A percentile compares a stretch with the other conserved stretches of the same genome.
phyloP scores from a whole-genome alignment of 2,113 vertebrate species.

The Gallinago media region DNA sequence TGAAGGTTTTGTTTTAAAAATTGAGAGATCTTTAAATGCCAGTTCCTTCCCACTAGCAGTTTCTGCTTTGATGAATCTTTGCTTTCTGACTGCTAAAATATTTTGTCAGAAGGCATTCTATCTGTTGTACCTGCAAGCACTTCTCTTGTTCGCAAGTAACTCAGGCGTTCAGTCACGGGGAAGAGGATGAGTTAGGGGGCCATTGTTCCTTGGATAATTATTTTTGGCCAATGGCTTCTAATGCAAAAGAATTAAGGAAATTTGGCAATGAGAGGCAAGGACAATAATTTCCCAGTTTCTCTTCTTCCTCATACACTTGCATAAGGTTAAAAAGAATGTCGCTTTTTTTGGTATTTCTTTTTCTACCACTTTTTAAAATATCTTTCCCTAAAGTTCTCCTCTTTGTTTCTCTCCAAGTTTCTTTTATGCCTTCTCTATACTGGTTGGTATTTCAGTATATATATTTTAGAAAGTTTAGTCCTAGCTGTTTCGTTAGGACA shows the following conservation, averaged over 20 bases:
- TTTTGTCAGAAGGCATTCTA: neutral
- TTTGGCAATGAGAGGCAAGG: neutral
- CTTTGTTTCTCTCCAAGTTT: neutral
- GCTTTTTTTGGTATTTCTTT: neutral
- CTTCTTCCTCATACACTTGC: neutral
- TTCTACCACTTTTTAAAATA: neutral
- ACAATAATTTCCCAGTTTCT: neutral
- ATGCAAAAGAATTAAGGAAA: neutral
- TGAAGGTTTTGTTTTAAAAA: neutral
- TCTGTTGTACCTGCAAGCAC: neutral
- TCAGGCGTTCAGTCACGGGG: neutral
- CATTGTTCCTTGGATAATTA: neutral
- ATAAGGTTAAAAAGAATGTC: neutral
- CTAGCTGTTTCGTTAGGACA: neutral
- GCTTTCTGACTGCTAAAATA: neutral
- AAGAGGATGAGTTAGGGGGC: neutral
- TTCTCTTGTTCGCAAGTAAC: neutral
- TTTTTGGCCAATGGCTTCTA: neutral
- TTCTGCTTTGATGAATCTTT: neutral
- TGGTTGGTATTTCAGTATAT: neutral
- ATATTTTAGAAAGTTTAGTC: neutral
- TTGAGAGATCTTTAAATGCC: neutral
- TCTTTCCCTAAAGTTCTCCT: neutral
- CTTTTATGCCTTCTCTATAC: neutral
- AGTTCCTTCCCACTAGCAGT: neutral